phyloP scores from a whole-genome alignment of 2,888 invertebrate genomes.

The Hydropsyche betteni region DNA sequence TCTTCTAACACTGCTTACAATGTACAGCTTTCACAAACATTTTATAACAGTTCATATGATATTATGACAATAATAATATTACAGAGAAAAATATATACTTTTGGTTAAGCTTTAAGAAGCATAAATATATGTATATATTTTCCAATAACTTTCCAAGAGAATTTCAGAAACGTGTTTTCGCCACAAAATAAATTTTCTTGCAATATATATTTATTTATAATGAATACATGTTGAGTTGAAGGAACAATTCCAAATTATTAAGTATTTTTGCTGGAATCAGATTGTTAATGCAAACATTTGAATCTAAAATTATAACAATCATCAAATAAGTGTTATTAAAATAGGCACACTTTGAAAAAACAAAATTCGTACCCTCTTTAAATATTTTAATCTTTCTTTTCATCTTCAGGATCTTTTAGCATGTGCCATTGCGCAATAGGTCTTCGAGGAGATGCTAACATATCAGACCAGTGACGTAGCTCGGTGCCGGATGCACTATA shows the following conservation, averaged over 20 bases:
- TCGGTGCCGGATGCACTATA: slow-evolving; percentile 98
- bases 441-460: slow-evolving; percentile 98
- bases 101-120: slow-evolving; percentile 7
- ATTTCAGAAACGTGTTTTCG: background rate
- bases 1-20: slow-evolving; percentile 22
- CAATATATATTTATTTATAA: background rate
- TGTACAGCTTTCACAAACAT: slow-evolving; percentile 27
- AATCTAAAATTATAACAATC: too few species aligned
- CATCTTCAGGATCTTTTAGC: slow-evolving; percentile 96
- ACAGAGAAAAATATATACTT: slow-evolving; percentile 3
- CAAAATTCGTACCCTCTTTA: background rate
- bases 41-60: slow-evolving; percentile 24
- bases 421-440: slow-evolving; percentile 99
- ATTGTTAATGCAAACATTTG: too few species aligned
- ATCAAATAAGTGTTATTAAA: too few species aligned
- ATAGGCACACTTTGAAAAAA: too few species aligned
- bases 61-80: slow-evolving; percentile 15
- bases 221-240: slow-evolving; percentile 16
- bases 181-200: slow-evolving; percentile 13
- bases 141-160: background rate
- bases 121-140: slow-evolving; percentile 1
- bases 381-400: slow-evolving; percentile 77
- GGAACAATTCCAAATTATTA: slow-evolving; percentile 23
- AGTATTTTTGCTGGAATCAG: too few species aligned
- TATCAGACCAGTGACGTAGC: slow-evolving; percentile 99